These are phyloP conservation scores for Nemotelus nigrinus DNA, from an alignment of 2,888 invertebrate genomes.

Conservation along the genomic window DNA sequence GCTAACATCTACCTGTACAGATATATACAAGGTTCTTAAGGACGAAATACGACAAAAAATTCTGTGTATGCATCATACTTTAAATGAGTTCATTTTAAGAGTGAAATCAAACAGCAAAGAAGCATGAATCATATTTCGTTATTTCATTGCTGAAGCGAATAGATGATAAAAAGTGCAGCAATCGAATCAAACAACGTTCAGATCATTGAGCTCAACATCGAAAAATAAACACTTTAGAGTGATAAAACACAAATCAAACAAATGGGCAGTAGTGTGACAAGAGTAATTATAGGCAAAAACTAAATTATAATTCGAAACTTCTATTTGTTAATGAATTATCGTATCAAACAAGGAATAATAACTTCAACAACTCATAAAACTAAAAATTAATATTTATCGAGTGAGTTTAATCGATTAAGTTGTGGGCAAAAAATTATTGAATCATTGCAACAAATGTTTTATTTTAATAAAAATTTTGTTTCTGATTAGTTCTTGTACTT, in stretches of 20 bases:
- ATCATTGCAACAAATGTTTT: not conserved
- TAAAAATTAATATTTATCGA: constrained; percentile 6
- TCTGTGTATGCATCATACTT: not conserved
- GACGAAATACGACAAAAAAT: not conserved
- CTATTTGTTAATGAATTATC: constrained; percentile 20
- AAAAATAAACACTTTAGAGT: constrained; percentile 18
- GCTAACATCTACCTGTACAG: too few relatives aligned
- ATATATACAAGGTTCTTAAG: too few relatives aligned
- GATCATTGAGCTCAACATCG: not conserved
- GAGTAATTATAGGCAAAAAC: constrained; percentile 37
- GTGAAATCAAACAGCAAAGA: constrained; percentile 1
- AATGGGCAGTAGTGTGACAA: constrained; percentile 43
- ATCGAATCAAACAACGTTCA: not conserved
- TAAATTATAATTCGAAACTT: constrained; percentile 3
- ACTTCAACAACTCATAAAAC: constrained; percentile 10
- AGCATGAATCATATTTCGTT: not conserved
- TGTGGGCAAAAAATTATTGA: too few relatives aligned
- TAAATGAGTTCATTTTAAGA: not conserved
- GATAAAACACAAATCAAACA: constrained; percentile 44
- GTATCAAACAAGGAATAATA: constrained; percentile 5
- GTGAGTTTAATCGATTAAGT: not conserved
- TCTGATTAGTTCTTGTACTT: not conserved
- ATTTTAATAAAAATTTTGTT: not conserved
- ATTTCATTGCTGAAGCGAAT: constrained; percentile 9
- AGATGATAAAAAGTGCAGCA: constrained; percentile 21